Conservation (phyloP, 2,113 vertebrate genomes). For the Phrynocephalus versicolor region DNA sequence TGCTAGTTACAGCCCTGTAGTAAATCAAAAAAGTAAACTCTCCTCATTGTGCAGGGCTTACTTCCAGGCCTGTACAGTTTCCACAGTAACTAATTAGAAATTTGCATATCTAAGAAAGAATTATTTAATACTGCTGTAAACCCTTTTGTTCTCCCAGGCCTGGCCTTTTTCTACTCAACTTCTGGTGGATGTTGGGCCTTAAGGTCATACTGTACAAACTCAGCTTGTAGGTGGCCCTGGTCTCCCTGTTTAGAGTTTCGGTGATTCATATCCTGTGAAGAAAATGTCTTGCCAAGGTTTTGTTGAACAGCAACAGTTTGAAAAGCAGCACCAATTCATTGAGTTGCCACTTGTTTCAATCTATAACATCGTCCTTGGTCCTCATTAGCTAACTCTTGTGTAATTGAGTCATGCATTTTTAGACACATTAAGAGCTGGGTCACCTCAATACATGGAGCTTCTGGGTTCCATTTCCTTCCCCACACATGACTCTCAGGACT, state of each 20-base stretch:
- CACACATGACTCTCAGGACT: conserved; percentile 6
- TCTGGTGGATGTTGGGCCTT: conserved; percentile 79
- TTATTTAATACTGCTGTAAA: conserved; percentile 86
- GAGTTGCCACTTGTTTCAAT: conserved; percentile 81
- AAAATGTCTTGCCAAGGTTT: conserved; percentile 81
- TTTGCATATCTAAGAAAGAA: conserved; percentile 85
- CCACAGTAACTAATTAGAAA: conserved; percentile 87
- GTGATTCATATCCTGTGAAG: conserved; percentile 83
- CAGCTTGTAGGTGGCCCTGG: conserved; percentile 83
- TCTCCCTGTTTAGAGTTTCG: conserved; percentile 69
- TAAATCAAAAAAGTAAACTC: conserved; percentile 88
- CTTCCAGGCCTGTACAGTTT: conserved; percentile 81
- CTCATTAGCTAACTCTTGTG: conserved; percentile 83
- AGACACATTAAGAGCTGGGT: conserved; percentile 75
- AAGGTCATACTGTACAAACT: conserved; percentile 86
- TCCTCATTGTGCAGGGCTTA: conserved; percentile 81
- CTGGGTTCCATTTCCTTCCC: conserved; percentile 58
- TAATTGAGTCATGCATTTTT: conserved; percentile 84
- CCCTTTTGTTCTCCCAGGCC: conserved; percentile 79
- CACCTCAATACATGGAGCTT: conserved; percentile 63
- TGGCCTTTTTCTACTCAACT: conserved; percentile 82
- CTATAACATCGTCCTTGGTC: conserved; percentile 76
- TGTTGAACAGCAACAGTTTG: conserved; percentile 76
- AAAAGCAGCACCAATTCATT: conserved; percentile 80
- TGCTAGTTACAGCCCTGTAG: conserved; percentile 69